phyloP scores from a whole-genome alignment of 2,113 vertebrate species.

The Argyrosomus japonicus region DNA sequence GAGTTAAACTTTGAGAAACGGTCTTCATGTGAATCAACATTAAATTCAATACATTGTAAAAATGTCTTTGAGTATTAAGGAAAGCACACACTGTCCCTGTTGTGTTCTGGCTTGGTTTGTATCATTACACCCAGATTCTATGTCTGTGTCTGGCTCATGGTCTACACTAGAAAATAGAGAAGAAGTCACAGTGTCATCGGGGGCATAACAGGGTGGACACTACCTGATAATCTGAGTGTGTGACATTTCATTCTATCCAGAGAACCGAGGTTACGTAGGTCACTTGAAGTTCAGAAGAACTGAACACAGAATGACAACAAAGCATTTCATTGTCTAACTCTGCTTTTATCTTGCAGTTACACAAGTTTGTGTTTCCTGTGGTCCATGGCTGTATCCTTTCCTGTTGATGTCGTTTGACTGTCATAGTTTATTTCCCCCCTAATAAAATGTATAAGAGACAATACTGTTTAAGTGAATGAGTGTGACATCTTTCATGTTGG shows the following conservation, averaged over 20 bases:
- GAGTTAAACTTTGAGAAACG: too few species aligned
- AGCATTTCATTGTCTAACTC: neutral
- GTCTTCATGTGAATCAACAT: too few species aligned
- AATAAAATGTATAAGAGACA: neutral
- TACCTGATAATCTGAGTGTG: neutral
- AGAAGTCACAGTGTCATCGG: neutral
- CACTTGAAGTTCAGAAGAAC: neutral
- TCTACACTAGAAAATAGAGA: too few species aligned
- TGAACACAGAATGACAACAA: neutral
- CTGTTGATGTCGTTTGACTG: neutral
- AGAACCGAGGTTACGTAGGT: neutral
- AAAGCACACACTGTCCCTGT: too few species aligned
- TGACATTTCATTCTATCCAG: neutral
- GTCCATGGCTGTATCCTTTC: slow-evolving; percentile 98
- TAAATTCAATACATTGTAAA: too few species aligned
- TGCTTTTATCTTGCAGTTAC: slow-evolving; percentile 84
- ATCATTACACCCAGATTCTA: too few species aligned
- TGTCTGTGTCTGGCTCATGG: too few species aligned
- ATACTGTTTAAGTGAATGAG: neutral
- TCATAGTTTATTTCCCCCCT: neutral
- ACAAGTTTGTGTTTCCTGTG: slow-evolving; percentile 93
- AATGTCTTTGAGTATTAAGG: too few species aligned
- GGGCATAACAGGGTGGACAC: neutral
- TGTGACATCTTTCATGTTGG: neutral
- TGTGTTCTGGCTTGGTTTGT: too few species aligned